Conservation (phyloP, 2,113 vertebrate genomes). For the Taxidea taxus region DNA sequence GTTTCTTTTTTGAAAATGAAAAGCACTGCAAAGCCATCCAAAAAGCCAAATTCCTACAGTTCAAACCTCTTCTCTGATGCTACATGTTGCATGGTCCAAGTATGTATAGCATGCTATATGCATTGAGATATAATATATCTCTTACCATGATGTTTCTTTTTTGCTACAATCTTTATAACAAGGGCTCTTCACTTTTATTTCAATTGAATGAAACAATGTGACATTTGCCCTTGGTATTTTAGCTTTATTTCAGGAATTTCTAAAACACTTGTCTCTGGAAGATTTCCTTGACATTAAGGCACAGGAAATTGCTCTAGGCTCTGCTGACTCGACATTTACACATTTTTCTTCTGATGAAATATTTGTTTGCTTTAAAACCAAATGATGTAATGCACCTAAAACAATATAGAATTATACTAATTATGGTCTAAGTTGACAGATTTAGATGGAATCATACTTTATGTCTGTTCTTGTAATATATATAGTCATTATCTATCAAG, state of each 20-base stretch:
- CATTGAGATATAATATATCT: not conserved
- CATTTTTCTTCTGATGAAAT: slow-evolving; percentile 60
- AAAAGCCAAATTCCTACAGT: slow-evolving; percentile 19
- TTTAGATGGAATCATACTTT: slow-evolving; percentile 58
- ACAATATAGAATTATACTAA: slow-evolving; percentile 70
- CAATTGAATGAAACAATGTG: not conserved
- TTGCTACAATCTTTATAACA: not conserved
- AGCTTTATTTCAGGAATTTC: slow-evolving; percentile 45
- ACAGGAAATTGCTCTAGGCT: slow-evolving; percentile 51
- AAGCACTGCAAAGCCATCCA: slow-evolving; percentile 10
- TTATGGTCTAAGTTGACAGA: slow-evolving; percentile 63
- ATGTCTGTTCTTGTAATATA: not conserved
- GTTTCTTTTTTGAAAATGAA: slow-evolving; percentile 38
- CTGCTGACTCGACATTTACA: slow-evolving; percentile 46
- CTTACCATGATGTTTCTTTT: not conserved
- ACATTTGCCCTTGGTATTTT: slow-evolving; percentile 17
- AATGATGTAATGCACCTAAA: slow-evolving; percentile 59
- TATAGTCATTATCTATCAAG: slow-evolving; percentile 62
- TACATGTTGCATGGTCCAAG: not conserved
- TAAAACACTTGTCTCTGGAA: slow-evolving; percentile 47
- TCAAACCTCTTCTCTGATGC: not conserved
- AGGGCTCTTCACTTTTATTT: slow-evolving; percentile 23
- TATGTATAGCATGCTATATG: not conserved
- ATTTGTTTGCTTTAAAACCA: slow-evolving; percentile 66
- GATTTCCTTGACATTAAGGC: slow-evolving; percentile 49